Evolutionary conservation across 2,797 vertebrate genomes (phyloP), one percentile per base, ranked within the genome.

Genomic region (Dipus sagitta): DNA sequence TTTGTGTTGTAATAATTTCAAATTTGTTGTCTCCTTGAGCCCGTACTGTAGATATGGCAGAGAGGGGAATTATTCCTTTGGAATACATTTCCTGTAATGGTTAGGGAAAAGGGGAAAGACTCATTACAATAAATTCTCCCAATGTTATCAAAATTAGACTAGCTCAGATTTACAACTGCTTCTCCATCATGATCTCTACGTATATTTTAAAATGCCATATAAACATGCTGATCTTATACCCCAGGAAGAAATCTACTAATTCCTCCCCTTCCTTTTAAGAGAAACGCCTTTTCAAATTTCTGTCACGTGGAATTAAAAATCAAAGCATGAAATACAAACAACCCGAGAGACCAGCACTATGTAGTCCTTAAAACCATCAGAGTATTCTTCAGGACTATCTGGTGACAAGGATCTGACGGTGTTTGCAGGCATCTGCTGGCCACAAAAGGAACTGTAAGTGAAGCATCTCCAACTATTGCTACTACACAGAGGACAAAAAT

Each of bases 1-100:
- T 99, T 1, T 99, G 98, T 90, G 98, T 97, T 80, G 99, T 99
- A 97, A 99, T 98, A 52, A 99, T 98, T 98, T 99, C 99, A 96
- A 99, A 99, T 98, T 99, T 99, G 98, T 99, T 99, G 94, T 99
- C 99, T 14, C 99, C 99, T 0, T 99, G 98, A 96, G 98, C 97
- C 94, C 98, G 98, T 76, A 99, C 98, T 82, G 98, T 98, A 92
- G 97, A 98, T 97, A 99, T 92, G 65, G 99, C 99, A 30, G 98
- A 98, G 23, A 99, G 97, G 75, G 99, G 98, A 94, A 99, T 98
- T 98, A 99, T 98, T 88, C 99, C 99, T 98, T 99, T 99, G 54
- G 99, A 99, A 97, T 99, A 99, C 97, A 99, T 99, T 97, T 99
- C 99, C 99, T 99, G 88, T 10, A 97, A 97, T 64, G 68, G 38